Conservation (phyloP, 1,140 invertebrate species). For the Stegodyphus dumicola region DNA sequence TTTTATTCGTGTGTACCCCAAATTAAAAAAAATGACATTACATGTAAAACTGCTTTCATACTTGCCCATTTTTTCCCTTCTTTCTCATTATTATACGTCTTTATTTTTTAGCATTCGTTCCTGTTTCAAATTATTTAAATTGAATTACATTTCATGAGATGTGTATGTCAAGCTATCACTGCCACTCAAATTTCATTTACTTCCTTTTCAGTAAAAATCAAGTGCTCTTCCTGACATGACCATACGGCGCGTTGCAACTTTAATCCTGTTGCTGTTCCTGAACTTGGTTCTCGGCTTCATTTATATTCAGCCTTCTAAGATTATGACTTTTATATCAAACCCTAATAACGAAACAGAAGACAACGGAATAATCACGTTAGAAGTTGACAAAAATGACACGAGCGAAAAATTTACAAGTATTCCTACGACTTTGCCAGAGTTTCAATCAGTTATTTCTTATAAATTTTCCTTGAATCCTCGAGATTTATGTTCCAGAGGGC, state of each 20-base stretch:
- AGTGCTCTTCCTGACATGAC: constrained; percentile 14
- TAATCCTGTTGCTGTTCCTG: constrained; percentile 4
- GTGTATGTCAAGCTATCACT: no score
- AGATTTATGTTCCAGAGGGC: constrained; percentile 31
- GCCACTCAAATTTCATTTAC: no score
- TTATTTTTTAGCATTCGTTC: no score
- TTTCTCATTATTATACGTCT: no score
- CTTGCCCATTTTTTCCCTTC: no score
- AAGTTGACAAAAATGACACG: background rate
- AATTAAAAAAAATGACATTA: no score
- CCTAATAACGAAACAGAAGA: constrained; percentile 14
- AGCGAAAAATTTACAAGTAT: background rate
- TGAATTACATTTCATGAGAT: no score
- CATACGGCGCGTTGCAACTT: constrained; percentile 19
- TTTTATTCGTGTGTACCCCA: no score
- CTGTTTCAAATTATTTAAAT: no score
- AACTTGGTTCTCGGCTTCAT: constrained; percentile 31
- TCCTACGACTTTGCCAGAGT: background rate
- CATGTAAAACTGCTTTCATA: no score
- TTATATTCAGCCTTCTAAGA: constrained; percentile 17
- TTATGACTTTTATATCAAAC: background rate
- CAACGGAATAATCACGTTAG: background rate
- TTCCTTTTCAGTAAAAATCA: background rate
- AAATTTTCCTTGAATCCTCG: constrained; percentile 19
- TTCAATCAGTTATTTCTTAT: background rate